Evolutionary conservation across 1,140 invertebrate species (phyloP).

Genomic region (Papilio xuthus): DNA sequence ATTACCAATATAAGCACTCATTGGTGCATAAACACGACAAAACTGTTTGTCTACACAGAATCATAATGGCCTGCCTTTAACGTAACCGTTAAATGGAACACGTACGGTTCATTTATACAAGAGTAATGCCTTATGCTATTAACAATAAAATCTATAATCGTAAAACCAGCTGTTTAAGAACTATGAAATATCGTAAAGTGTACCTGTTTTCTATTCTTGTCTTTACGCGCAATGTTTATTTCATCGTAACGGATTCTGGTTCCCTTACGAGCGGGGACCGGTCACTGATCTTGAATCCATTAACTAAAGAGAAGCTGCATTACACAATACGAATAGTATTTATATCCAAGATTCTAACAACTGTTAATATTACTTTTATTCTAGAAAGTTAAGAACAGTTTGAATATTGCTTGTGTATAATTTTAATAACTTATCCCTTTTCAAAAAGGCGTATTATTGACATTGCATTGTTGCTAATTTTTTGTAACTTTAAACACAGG

Average conservation of each 20-base stretch:
- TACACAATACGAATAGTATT: background rate
- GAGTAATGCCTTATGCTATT: background rate
- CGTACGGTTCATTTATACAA: background rate
- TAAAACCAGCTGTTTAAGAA: background rate
- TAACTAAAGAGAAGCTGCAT: background rate
- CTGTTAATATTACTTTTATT: too few relatives aligned
- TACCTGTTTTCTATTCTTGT: conserved; percentile 36
- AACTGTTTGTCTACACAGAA: conserved; percentile 32
- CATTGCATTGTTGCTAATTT: too few relatives aligned
- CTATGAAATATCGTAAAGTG: conserved; percentile 31
- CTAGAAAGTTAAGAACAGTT: too few relatives aligned
- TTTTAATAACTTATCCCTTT: background rate
- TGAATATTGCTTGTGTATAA: too few relatives aligned
- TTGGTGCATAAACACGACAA: conserved; percentile 29
- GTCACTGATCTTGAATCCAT: conserved; percentile 28
- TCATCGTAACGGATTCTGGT: conserved; percentile 28
- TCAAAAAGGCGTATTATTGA: background rate
- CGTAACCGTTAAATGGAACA: conserved; percentile 31
- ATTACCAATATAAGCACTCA: conserved; percentile 20
- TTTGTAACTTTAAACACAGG: background rate
- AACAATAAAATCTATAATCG: conserved; percentile 23
- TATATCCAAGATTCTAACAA: background rate
- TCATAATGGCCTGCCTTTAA: conserved; percentile 28
- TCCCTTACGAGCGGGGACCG: background rate
- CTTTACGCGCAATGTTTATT: conserved; percentile 34